These are phyloP conservation scores for Dolichopus griseipennis DNA, from an alignment of 2,888 invertebrate genomes.

Conservation along the genomic window DNA sequence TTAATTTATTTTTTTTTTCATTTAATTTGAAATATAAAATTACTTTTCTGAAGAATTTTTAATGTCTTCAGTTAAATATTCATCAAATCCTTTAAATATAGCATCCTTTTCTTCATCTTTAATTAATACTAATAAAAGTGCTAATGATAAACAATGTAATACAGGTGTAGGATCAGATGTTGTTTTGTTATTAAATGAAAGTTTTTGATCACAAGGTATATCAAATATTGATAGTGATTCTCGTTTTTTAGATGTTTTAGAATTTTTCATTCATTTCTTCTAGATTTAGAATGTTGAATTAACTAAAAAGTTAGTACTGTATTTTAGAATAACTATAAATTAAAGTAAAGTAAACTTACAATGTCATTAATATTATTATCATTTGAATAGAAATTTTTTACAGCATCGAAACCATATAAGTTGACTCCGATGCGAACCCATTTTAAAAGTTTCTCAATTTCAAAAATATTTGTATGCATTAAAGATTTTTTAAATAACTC, in stretches of 20 bases:
- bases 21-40: background rate
- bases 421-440: constrained; percentile 34
- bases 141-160: constrained; percentile 34
- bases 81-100: constrained; percentile 27
- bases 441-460: constrained; percentile 34
- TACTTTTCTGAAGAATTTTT: constrained; percentile 27
- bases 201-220: constrained; percentile 20
- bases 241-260: constrained; percentile 25
- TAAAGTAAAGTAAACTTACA: constrained; percentile 19
- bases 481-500: constrained; percentile 32
- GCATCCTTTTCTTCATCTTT: constrained; percentile 28
- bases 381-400: constrained; percentile 28
- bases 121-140: constrained; percentile 31
- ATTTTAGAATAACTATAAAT: background rate
- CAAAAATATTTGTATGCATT: constrained; percentile 26
- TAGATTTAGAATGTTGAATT: background rate
- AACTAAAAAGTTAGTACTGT: background rate
- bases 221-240: constrained; percentile 41
- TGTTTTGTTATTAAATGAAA: background rate
- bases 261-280: background rate
- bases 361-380: constrained; percentile 30
- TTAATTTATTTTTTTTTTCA: background rate
- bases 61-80: constrained; percentile 22
- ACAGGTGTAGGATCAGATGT: constrained; percentile 28
- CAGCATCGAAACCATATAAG: constrained; percentile 30